Evolutionary conservation across 2,113 vertebrate species (phyloP), one percentile per base, ranked within the genome.

Genomic region (Corydoras maculifer): DNA sequence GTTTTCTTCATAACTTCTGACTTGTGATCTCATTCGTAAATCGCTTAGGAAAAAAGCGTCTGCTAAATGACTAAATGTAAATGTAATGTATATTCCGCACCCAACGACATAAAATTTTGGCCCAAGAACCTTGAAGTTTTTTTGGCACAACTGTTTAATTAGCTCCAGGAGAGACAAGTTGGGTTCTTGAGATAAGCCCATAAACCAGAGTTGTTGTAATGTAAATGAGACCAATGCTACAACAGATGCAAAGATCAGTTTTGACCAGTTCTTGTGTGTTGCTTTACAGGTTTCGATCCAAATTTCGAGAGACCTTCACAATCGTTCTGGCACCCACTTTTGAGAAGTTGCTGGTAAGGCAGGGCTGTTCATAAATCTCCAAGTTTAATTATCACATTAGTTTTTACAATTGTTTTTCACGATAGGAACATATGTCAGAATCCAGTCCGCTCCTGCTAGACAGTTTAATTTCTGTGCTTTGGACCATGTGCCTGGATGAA

Each of bases 301-400:
- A 88, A 82, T 82, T 90, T 68, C 86, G 70, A 75, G 70, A 75
- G 64, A 77, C 0, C 65, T 64, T 92, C 64, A 78, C 79, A 69
- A 77, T 85, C 0, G 77, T 0, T 3, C 77, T 85, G 69, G 73
- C 86, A 30, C 82, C 84, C 0, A 73, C 82, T 3, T 86, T 94
- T 74, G 75, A 73, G 9, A 75, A 81, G 13, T 3, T 91, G 30
- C 82, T 95, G 92, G 94, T 95, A 87, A 87, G 91, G 11, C 13
- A 43, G 35, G 4, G 35, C 35, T 8, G 35, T 43, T 43, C 0
- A 4, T 43, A 5, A 43, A 43, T 4, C 35, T 53, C 51, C 51
- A 51, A 51, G 30, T 70, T 69, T 57, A 1, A 7, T 69, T 29
- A 3, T 11, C 13, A 65, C 10, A 5, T 43, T 58, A 58, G n/a